These are phyloP conservation scores for Scaptomyza flava DNA, from an alignment of 2,888 invertebrate genomes.

Conservation along the genomic window DNA sequence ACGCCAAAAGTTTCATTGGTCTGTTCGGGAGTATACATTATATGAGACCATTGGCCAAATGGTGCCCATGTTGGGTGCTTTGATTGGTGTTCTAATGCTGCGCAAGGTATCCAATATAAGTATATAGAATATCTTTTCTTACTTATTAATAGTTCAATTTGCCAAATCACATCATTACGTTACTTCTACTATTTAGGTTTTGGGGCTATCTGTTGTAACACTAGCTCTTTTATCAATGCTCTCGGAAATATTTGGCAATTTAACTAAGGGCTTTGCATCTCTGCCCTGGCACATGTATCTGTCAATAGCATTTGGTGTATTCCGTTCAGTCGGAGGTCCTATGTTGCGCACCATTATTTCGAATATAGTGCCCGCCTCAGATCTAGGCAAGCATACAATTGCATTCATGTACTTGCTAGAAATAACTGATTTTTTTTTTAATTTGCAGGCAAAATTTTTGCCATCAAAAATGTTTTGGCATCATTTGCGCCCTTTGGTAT, in stretches of 20 bases:
- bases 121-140: not conserved
- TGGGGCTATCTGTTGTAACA: constrained; percentile 77
- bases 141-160: too few relatives aligned
- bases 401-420: not conserved
- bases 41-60: constrained; percentile 86
- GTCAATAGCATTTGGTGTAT: constrained; percentile 69
- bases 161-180: too few relatives aligned
- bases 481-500: constrained; percentile 86
- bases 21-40: constrained; percentile 87
- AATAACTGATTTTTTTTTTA: not conserved
- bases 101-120: constrained; percentile 82
- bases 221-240: constrained; percentile 76
- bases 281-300: constrained; percentile 81
- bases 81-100: constrained; percentile 86
- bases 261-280: constrained; percentile 76
- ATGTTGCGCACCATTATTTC: constrained; percentile 83
- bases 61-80: constrained; percentile 86
- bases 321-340: constrained; percentile 78
- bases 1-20: constrained; percentile 88
- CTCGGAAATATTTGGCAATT: constrained; percentile 71
- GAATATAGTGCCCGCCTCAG: constrained; percentile 81
- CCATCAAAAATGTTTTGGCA: constrained; percentile 88
- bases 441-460: constrained; percentile 88
- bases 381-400: constrained; percentile 79
- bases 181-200: constrained; percentile 49